Percentiles rank a stretch among this genome's conserved stretches.
Conservation (phyloP, 2,888 invertebrate genomes). For the Drosophila nigritarsus region DNA sequence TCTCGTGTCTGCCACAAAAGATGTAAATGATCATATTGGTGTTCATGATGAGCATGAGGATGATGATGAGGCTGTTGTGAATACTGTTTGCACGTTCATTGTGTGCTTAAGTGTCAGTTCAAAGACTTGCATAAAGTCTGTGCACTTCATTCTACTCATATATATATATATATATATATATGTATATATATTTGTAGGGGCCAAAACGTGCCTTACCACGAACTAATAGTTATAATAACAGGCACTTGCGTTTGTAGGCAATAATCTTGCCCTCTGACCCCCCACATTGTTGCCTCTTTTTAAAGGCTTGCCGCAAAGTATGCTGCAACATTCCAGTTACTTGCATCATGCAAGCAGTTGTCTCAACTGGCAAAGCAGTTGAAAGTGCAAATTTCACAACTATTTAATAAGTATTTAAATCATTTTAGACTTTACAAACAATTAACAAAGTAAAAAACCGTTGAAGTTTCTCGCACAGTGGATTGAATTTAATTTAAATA, state of each 20-base stretch:
- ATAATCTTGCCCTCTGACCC: slow-evolving; percentile 7
- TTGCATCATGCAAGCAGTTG: slow-evolving; percentile 42
- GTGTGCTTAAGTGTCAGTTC: slow-evolving; percentile 67
- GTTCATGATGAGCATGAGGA: slow-evolving; percentile 25
- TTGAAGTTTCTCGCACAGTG: slow-evolving; percentile 6
- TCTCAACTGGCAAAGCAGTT: slow-evolving; percentile 11
- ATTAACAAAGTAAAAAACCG: neutral
- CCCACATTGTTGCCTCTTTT: slow-evolving; percentile 27
- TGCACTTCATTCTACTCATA: slow-evolving; percentile 31
- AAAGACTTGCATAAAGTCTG: slow-evolving; percentile 32
- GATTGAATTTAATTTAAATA: slow-evolving; percentile 8
- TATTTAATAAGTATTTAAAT: slow-evolving; percentile 7
- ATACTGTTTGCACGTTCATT: slow-evolving; percentile 66
- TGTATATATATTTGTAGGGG: neutral
- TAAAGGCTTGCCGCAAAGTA: slow-evolving; percentile 56
- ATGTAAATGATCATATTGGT: slow-evolving; percentile 27
- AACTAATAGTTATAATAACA: slow-evolving; percentile 41
- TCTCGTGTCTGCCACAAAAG: slow-evolving; percentile 33
- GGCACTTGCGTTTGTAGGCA: slow-evolving; percentile 59
- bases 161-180: slow-evolving; percentile 11
- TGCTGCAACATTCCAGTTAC: slow-evolving; percentile 55
- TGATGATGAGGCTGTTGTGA: slow-evolving; percentile 30
- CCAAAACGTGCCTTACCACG: slow-evolving; percentile 60
- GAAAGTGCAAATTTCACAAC: neutral
- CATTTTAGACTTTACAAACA: neutral